Evolutionary conservation across 1,140 invertebrate species (phyloP), one percentile per base, ranked within the genome.

Genomic region (Matsumurasca onukii): DNA sequence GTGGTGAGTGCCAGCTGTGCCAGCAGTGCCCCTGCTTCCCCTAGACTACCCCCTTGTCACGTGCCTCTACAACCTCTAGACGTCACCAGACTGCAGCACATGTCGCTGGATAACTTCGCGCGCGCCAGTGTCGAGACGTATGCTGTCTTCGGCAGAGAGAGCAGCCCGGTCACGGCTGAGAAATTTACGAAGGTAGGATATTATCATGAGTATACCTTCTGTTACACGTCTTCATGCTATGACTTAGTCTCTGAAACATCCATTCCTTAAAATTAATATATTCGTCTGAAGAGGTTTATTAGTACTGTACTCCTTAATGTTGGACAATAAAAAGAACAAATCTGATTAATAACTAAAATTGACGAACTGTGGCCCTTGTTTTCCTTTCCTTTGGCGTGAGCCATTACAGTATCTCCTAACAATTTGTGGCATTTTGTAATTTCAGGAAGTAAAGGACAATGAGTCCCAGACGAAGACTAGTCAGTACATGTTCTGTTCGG

Each of bases 91-190:
- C 55, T 59, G 55, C 55, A 59, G 25, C 55, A 25, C 34, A 17
- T 39, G 34, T 39, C 34, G 5, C 34, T 39, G 5, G 55, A 59
- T 2, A 5, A 5, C 25, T 59, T 59, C 55, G 13, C 55, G 3
- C 55, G 55, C 48, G 2, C 65, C 55, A 13, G 67, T 68, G 75
- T 52, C 68, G 68, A 0, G 74, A 71, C 15, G 70, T 64, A 34
- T 75, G n/a, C 71, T 13, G 65, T 71, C 17, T 73, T 76, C 55
- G 66, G 69, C 5, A 76, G 69, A 66, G 59, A 69, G 77, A 39
- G 27, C 34, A 0, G 79, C 79, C 3, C 80, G 78, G 79, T 79
- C 25, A 51, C 15, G 25, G 25, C 2, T 22, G n/a, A 51, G 25
- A 2, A 51, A 51, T 2, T 2, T 22, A 51, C 17, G 49, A 24